Percentiles rank a stretch among this genome's conserved stretches.
Conservation (phyloP, 2,888 invertebrate species). For the Melieria omissa region DNA sequence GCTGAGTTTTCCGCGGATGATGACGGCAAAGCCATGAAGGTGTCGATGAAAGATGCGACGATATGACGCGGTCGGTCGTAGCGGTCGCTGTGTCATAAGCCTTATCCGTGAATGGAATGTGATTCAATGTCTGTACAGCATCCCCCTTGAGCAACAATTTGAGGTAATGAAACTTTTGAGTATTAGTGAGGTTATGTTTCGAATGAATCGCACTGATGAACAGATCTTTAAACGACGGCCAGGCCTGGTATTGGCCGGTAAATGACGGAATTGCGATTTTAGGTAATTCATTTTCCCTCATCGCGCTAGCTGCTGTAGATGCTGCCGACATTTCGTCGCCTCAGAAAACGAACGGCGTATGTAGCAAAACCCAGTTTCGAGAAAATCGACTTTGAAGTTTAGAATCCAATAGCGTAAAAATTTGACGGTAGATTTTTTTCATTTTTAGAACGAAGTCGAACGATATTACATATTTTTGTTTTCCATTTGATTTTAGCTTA, state of each 20-base stretch:
- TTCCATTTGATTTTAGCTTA: no score
- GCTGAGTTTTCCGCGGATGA: constrained; percentile 17
- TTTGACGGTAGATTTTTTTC: no score
- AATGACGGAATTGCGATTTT: constrained; percentile 7
- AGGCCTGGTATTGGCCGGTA: constrained; percentile 36
- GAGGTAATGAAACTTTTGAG: constrained; percentile 37
- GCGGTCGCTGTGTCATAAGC: constrained; percentile 37
- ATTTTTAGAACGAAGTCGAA: no score
- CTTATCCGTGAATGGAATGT: constrained; percentile 34
- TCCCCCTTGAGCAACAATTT: constrained; percentile 15
- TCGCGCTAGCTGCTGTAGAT: no score
- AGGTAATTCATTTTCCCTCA: no score
- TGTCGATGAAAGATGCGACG: constrained; percentile 36
- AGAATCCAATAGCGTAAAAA: no score
- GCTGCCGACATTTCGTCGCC: no score
- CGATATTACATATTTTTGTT: no score
- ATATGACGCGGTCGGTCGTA: constrained; percentile 36
- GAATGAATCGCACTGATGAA: constrained; percentile 27
- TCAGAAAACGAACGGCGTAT: no score
- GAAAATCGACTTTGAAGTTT: no score
- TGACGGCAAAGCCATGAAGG: constrained; percentile 25
- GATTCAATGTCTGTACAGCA: constrained; percentile 13
- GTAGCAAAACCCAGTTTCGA: no score
- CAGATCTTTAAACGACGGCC: constrained; percentile 36
- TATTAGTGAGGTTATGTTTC: constrained; percentile 26